These are phyloP conservation scores for Camarhynchus parvulus DNA, from an alignment of 2,113 vertebrate genomes.

Conservation along the genomic window DNA sequence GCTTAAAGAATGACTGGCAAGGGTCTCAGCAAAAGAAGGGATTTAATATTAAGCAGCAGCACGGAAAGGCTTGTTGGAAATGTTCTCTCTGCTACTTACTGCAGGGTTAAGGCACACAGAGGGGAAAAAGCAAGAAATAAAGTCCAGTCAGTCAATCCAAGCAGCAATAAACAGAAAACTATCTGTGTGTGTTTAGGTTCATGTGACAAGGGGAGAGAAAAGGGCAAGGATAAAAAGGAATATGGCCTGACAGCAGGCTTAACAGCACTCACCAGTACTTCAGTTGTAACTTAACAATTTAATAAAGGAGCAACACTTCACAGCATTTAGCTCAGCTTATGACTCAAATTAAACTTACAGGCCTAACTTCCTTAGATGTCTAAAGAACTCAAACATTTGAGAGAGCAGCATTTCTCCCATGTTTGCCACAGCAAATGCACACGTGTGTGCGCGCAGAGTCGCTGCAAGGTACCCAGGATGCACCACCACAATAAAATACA, in stretches of 20 bases:
- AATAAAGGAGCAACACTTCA: background rate
- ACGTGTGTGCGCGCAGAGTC: fast-evolving
- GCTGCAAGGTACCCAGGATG: too few species aligned
- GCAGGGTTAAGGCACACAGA: background rate
- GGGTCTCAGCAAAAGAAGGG: background rate
- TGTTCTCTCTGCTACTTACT: background rate
- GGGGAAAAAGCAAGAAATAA: background rate
- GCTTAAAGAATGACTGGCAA: background rate
- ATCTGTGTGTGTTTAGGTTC: background rate
- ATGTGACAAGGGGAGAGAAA: background rate
- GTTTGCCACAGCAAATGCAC: background rate
- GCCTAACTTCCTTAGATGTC: background rate
- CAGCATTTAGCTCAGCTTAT: background rate
- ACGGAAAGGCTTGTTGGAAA: fast-evolving
- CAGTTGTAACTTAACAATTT: background rate
- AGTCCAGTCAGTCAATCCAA: background rate
- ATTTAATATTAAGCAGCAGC: background rate
- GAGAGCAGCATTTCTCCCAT: background rate
- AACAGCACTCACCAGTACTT: background rate
- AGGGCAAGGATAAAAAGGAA: background rate
- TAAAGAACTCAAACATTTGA: background rate
- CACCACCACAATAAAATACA: too few species aligned
- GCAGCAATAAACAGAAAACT: background rate
- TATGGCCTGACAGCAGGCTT: background rate
- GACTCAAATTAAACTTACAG: background rate